Conservation (phyloP, 2,888 invertebrate species). For the Trichogramma evanescens region DNA sequence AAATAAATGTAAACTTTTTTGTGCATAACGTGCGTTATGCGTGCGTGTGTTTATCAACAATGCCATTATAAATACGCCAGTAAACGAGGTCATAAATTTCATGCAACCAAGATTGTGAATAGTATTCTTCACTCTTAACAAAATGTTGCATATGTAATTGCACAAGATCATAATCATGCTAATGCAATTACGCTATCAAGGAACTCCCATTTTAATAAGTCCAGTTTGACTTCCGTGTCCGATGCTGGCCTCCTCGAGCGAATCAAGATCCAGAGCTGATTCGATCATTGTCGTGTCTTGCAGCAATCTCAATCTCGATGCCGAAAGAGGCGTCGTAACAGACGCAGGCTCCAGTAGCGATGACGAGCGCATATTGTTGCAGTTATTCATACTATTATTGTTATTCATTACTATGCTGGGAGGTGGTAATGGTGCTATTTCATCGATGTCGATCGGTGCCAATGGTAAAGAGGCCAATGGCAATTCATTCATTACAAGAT, state of each 20-base stretch:
- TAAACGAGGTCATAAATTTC: no score
- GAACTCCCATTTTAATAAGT: slow-evolving; percentile 56
- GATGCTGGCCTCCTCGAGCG: slow-evolving; percentile 68
- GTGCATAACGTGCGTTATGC: no score
- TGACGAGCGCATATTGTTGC: slow-evolving; percentile 27
- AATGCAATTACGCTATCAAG: slow-evolving; percentile 29
- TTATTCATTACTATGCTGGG: not conserved
- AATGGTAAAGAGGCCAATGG: slow-evolving; percentile 54
- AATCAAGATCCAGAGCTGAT: slow-evolving; percentile 81
- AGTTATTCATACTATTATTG: no score
- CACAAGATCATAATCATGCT: no score
- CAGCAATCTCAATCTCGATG: slow-evolving; percentile 68
- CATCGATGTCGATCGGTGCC: slow-evolving; percentile 45
- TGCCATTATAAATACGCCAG: no score
- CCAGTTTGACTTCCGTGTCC: slow-evolving; percentile 63
- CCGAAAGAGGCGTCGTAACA: slow-evolving; percentile 46
- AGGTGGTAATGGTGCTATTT: slow-evolving; percentile 43
- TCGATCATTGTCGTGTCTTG: slow-evolving; percentile 88
- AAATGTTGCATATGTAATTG: no score
- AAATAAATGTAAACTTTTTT: no score
- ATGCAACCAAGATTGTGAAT: no score
- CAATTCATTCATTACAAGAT: slow-evolving; percentile 59
- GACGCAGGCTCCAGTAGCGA: slow-evolving; percentile 32
- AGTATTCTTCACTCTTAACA: no score
- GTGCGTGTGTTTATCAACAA: no score